A percentile compares a stretch with the other conserved stretches of the same genome.
Conservation (phyloP, 2,113 vertebrate species). For the Monarcha castaneiventris region DNA sequence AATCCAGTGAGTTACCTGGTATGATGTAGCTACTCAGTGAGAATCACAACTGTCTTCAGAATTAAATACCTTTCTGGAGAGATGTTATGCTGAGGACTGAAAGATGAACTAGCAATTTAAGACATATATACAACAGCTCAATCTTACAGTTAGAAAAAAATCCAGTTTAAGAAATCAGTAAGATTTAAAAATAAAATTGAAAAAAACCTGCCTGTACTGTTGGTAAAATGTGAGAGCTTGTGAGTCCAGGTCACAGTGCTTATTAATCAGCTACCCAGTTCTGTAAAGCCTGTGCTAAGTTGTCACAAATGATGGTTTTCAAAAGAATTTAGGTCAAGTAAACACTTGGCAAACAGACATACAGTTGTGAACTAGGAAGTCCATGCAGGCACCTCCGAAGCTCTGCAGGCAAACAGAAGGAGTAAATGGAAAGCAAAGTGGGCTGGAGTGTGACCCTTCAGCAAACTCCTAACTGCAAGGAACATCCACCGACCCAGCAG, state of each 20-base stretch:
- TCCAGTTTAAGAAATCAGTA: not conserved
- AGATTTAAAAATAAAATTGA: not conserved
- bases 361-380: not conserved
- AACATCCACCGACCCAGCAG: not conserved
- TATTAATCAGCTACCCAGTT: not conserved
- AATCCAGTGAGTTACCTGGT: not conserved
- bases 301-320: conserved; percentile 14
- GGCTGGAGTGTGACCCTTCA: not conserved
- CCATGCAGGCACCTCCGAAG: not conserved
- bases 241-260: not conserved
- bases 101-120: not conserved
- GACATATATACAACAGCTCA: not conserved
- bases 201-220: not conserved
- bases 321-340: conserved; percentile 43
- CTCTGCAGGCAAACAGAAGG: not conserved
- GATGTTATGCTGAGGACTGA: not conserved
- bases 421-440: not conserved
- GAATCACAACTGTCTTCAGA: not conserved
- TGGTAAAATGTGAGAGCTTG: not conserved
- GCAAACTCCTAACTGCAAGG: not conserved
- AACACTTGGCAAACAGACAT: not conserved
- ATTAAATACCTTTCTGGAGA: not conserved
- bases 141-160: not conserved
- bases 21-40: not conserved
- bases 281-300: not conserved